Base-by-base conservation (phyloP, 1,140 invertebrate genomes). In the Drosophila kurseongensis region DNA sequence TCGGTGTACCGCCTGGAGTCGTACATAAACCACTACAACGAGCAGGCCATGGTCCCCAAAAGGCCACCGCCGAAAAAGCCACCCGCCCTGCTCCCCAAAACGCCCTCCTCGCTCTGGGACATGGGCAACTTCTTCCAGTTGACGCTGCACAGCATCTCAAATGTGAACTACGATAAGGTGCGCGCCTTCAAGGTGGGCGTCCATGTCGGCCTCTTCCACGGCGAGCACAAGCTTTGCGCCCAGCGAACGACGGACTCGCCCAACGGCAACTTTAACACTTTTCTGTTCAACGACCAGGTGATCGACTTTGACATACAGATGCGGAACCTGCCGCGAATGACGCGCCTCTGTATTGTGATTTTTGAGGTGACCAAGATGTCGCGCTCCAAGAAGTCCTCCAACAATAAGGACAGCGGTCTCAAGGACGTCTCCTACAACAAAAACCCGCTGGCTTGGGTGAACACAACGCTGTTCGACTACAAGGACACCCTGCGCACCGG, bases 401-500 rank as follows among this genome's bases (percentile, higher is more conserved):
- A 91, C 52, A 84, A 79, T 42, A 91, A 78, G 52, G 82, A 86
- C 13, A 91, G 48, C 68, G 52, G 78, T 2, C 54, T 69, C 4
- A 91, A 91, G 69, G 90, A 91, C 38, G 60, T 58, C 0, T 71
- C 78, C 7, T 82, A 78, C 40, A 81, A 91, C 47, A 86, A 80
- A 10, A 92, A 90, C 93, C 96, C 97, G 3, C 93, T 99, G 56
- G 97, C 97, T 18, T 99, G 98, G 98, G 97, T 97, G 0, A 99
- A 99, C 91, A 96, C 97, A 0, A 97, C 98, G 45, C 94, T 99
- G 69, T 99, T 98, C 93, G 98, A 99, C 92, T 99, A 97, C 92
- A 97, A 97, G 91, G 95, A 96, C 81, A 96, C 97, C 75, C 92
- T 99, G 16, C 95, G 96, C 78, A 96, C 94, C 23, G 97, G 97